A percentile compares a stretch with the other conserved stretches of the same genome.
These are phyloP conservation scores for Lepidurus couesii DNA, from an alignment of 1,140 invertebrate genomes.

Conservation along the genomic window DNA sequence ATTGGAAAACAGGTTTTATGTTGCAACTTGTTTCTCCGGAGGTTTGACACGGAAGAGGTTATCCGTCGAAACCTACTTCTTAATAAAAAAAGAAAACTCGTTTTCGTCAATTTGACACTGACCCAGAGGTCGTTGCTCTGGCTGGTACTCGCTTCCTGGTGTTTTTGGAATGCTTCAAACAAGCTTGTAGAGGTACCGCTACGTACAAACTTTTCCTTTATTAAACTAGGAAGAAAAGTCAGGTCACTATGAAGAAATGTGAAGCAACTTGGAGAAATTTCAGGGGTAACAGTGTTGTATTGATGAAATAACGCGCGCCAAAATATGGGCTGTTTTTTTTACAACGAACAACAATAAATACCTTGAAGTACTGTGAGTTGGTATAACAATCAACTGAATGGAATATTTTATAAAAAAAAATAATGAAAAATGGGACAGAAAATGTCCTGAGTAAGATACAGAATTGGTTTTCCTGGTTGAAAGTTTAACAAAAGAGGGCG, in stretches of 20 bases:
- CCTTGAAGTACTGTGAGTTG: neutral
- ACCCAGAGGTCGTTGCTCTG: neutral
- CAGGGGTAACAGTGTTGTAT: neutral
- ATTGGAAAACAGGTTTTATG: neutral
- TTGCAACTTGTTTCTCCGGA: neutral
- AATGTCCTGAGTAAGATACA: conserved; percentile 3
- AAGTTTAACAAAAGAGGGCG: neutral
- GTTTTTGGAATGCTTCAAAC: neutral
- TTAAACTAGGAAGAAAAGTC: too few relatives aligned
- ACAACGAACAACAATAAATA: neutral
- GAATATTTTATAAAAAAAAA: neutral
- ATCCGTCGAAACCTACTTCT: neutral
- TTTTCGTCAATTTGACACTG: neutral
- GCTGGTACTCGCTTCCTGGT: neutral
- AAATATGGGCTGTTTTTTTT: neutral
- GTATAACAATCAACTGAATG: neutral
- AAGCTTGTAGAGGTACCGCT: neutral
- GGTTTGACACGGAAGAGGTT: neutral
- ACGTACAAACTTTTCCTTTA: neutral
- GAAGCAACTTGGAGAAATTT: neutral
- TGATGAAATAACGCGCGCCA: conserved; percentile 1
- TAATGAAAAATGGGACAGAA: neutral
- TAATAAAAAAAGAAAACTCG: neutral
- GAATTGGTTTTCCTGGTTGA: neutral
- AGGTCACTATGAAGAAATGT: neutral